Evolutionary conservation across 1,140 invertebrate species (phyloP).

Genomic region (Druon quercuslanigerum): DNA sequence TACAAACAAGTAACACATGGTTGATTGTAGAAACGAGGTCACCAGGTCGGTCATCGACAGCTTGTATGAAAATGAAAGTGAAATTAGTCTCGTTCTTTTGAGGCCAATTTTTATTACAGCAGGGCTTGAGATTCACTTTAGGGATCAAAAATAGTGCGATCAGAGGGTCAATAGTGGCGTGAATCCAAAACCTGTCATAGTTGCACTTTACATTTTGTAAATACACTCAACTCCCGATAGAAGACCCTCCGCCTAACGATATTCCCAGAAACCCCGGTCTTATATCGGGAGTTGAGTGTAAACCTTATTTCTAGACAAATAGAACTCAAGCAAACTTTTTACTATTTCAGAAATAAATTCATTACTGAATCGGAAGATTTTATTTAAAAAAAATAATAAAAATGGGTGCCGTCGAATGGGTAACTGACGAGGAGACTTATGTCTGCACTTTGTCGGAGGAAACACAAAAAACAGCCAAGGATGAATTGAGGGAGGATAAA

Average conservation of each 20-base stretch:
- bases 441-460: slow-evolving; percentile 78
- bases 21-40: slow-evolving; percentile 39
- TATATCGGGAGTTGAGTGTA: too few species aligned
- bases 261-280: too few species aligned
- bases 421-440: slow-evolving; percentile 80
- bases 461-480: slow-evolving; percentile 79
- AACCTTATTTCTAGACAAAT: too few species aligned
- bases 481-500: slow-evolving; percentile 83
- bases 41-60: slow-evolving; percentile 43
- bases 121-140: too few species aligned
- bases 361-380: not conserved
- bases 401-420: slow-evolving; percentile 69
- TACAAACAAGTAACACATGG: not conserved
- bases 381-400: not conserved
- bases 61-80: slow-evolving; percentile 45
- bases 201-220: too few species aligned
- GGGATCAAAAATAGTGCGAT: too few species aligned
- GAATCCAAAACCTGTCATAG: too few species aligned
- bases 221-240: too few species aligned
- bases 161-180: too few species aligned
- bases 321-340: not conserved
- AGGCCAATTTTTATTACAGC: slow-evolving; percentile 35
- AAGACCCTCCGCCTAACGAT: too few species aligned
- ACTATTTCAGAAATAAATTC: slow-evolving; percentile 38
- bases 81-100: slow-evolving; percentile 41